Conservation (phyloP, 1,140 invertebrate species). For the Sarcophaga bullata region DNA sequence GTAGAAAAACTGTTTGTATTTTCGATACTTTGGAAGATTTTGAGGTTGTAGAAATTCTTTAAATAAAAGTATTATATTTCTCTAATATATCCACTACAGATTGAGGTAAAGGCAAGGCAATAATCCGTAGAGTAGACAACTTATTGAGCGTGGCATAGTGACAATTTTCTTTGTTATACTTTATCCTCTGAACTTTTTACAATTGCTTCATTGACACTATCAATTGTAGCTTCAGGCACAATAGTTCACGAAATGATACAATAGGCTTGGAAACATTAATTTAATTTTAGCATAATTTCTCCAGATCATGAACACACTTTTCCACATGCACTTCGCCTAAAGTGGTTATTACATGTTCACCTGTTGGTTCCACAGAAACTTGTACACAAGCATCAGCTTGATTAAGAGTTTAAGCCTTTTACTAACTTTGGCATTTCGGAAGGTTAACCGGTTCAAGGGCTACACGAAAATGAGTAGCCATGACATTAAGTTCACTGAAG, state of each 20-base stretch:
- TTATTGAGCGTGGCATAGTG: conserved; percentile 77
- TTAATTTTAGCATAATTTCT: conserved; percentile 84
- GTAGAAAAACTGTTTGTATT: conserved; percentile 48
- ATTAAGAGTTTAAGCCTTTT: conserved; percentile 69
- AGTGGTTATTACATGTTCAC: conserved; percentile 95
- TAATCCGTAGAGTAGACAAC: conserved; percentile 78
- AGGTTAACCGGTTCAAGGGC: conserved; percentile 91
- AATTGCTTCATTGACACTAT: conserved; percentile 91
- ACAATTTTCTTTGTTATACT: conserved; percentile 68
- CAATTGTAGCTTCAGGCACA: conserved; percentile 81
- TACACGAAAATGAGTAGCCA: conserved; percentile 88
- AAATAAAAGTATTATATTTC: conserved; percentile 69
- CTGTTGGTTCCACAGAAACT: conserved; percentile 90
- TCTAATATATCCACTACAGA: conserved; percentile 75
- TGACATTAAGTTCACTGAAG: conserved; percentile 85
- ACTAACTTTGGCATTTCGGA: conserved; percentile 84
- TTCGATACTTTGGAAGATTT: conserved; percentile 54
- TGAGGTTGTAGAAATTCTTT: conserved; percentile 56
- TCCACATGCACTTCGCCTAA: conserved; percentile 98
- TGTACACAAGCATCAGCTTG: conserved; percentile 91
- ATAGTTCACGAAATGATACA: conserved; percentile 96
- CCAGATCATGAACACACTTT: conserved; percentile 90
- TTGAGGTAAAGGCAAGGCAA: conserved; percentile 82
- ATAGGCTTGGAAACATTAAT: conserved; percentile 94
- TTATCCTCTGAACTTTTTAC: conserved; percentile 71